Conservation (phyloP, 2,888 invertebrate species). For the Mythimna ferrago region DNA sequence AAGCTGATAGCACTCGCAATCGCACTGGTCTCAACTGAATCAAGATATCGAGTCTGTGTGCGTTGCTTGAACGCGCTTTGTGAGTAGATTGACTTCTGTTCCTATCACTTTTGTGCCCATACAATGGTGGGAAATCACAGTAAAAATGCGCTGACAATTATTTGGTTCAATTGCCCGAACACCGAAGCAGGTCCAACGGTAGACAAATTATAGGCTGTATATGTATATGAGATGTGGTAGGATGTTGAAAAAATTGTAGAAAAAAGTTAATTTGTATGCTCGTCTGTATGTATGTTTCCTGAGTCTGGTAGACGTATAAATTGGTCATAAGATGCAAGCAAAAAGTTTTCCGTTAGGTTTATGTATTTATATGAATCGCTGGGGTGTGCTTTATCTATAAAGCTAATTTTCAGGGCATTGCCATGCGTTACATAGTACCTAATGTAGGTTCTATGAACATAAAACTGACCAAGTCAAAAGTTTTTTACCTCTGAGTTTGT, state of each 20-base stretch:
- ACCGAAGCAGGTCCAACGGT: slow-evolving; percentile 65
- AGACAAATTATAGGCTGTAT: slow-evolving; percentile 61
- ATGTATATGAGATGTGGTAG: slow-evolving; percentile 59
- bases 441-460: background rate
- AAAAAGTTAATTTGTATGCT: slow-evolving; percentile 57
- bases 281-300: slow-evolving; percentile 46
- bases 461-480: background rate
- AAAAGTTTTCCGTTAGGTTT: slow-evolving; percentile 22
- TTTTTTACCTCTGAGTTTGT: background rate
- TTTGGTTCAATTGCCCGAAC: slow-evolving; percentile 74
- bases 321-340: slow-evolving; percentile 24
- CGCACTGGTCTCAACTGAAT: too few relatives aligned
- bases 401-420: background rate
- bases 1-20: too few relatives aligned
- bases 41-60: too few relatives aligned
- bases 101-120: slow-evolving; percentile 18
- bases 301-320: slow-evolving; percentile 31
- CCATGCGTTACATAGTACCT: background rate
- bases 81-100: too few relatives aligned
- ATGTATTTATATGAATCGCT: background rate
- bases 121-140: slow-evolving; percentile 74
- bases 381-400: background rate
- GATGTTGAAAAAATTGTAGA: slow-evolving; percentile 48
- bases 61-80: too few relatives aligned
- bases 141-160: slow-evolving; percentile 72